These are phyloP conservation scores for Otus sunia DNA, from an alignment of 2,113 vertebrate genomes.

Conservation along the genomic window DNA sequence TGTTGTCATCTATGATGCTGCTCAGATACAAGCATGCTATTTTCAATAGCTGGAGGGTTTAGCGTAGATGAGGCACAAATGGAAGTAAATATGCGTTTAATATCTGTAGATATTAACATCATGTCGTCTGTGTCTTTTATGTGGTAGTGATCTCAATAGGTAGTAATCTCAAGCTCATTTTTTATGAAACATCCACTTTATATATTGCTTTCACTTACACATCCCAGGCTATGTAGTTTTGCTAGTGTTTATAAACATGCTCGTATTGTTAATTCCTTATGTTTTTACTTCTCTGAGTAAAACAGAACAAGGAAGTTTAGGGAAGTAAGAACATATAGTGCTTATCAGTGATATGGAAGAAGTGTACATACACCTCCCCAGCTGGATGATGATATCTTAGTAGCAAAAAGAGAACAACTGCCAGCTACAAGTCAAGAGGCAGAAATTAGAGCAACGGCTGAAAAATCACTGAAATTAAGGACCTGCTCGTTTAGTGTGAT, in stretches of 20 bases:
- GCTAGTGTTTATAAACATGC: background rate
- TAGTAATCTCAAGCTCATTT: background rate
- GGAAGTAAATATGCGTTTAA: background rate
- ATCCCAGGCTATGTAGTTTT: background rate
- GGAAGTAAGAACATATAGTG: background rate
- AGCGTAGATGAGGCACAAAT: background rate
- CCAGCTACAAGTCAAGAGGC: slow-evolving; percentile 53
- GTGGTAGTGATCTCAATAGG: background rate
- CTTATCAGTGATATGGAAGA: background rate
- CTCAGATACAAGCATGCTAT: background rate
- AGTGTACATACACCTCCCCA: background rate
- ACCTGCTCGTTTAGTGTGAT: slow-evolving; percentile 64
- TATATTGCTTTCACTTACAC: background rate
- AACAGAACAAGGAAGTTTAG: background rate
- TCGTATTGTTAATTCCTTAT: background rate
- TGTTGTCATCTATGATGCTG: background rate
- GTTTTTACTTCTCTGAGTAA: background rate
- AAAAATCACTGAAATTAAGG: slow-evolving; percentile 65
- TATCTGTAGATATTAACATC: background rate
- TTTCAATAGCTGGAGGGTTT: background rate
- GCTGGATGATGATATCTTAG: background rate
- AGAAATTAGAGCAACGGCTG: slow-evolving; percentile 58
- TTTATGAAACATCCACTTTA: background rate
- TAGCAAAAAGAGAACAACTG: background rate
- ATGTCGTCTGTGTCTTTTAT: background rate